phyloP scores from a whole-genome alignment of 2,888 invertebrate species.

The Daptonema setosum region DNA sequence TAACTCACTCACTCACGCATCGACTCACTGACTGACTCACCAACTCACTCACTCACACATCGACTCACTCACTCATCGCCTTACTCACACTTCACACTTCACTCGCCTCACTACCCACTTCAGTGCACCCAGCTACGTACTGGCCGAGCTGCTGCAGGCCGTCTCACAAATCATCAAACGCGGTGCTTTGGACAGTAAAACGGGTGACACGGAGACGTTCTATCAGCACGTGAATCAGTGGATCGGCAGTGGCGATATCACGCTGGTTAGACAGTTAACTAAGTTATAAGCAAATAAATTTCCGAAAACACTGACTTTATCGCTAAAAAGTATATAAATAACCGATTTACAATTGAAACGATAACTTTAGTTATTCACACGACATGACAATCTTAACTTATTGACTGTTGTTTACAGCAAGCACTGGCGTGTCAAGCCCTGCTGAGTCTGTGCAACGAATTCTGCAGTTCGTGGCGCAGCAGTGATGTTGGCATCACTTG shows the following conservation, averaged over 20 bases:
- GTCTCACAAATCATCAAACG: constrained; percentile 70
- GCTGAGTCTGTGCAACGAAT: constrained; percentile 62
- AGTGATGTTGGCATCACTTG: constrained; percentile 66
- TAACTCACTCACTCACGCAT: too few species aligned
- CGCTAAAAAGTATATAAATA: constrained; percentile 11
- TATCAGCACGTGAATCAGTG: constrained; percentile 44
- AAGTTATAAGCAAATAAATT: too few species aligned
- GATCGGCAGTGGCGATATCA: constrained; percentile 44
- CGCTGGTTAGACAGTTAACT: constrained; percentile 43
- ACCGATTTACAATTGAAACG: background rate
- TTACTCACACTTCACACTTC: too few species aligned
- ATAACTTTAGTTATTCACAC: too few species aligned
- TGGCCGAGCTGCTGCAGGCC: constrained; percentile 36
- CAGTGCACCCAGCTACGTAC: constrained; percentile 28
- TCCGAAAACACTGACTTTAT: too few species aligned
- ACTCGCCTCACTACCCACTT: too few species aligned
- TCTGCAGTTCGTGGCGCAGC: constrained; percentile 58
- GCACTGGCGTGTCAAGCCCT: constrained; percentile 62
- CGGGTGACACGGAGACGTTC: constrained; percentile 41
- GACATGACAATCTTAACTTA: too few species aligned
- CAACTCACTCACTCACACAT: too few species aligned
- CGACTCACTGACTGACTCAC: too few species aligned
- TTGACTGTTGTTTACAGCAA: constrained; percentile 50
- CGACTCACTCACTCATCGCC: too few species aligned
- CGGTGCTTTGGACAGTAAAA: constrained; percentile 43